phyloP scores from a whole-genome alignment of 1,140 invertebrate genomes.

The Conus ventricosus region DNA sequence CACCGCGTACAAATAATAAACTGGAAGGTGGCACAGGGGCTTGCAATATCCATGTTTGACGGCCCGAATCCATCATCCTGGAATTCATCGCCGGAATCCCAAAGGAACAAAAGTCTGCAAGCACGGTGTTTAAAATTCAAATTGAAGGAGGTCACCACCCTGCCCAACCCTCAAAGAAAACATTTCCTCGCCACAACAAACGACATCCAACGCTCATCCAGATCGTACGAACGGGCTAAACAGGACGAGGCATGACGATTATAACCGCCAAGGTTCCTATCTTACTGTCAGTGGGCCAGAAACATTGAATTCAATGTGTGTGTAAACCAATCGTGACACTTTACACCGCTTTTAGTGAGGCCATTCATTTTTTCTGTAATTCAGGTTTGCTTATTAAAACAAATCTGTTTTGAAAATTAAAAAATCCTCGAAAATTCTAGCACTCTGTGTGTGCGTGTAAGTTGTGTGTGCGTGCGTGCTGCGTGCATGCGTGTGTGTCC shows the following conservation, averaged over 20 bases:
- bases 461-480: no score
- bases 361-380: no score
- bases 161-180: background rate
- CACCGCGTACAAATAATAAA: conserved; percentile 18
- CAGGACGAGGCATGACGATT: background rate
- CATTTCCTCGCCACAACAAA: background rate
- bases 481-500: no score
- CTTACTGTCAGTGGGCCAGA: conserved; percentile 9
- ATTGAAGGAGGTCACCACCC: conserved; percentile 12
- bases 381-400: no score
- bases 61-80: background rate
- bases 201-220: conserved; percentile 12
- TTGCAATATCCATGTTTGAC: conserved; percentile 16
- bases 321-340: conserved; percentile 6
- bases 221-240: conserved; percentile 19
- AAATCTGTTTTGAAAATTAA: no score
- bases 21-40: conserved; percentile 18
- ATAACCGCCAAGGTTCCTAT: background rate
- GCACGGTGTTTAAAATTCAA: conserved; percentile 5
- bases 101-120: background rate
- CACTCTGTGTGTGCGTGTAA: no score
- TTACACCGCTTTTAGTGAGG: no score
- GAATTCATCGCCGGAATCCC: background rate
- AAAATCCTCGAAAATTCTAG: no score
- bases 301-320: conserved; percentile 19